phyloP scores from a whole-genome alignment of 35 echinoderm and acorn worm species.

The Lytechinus variegatus region DNA sequence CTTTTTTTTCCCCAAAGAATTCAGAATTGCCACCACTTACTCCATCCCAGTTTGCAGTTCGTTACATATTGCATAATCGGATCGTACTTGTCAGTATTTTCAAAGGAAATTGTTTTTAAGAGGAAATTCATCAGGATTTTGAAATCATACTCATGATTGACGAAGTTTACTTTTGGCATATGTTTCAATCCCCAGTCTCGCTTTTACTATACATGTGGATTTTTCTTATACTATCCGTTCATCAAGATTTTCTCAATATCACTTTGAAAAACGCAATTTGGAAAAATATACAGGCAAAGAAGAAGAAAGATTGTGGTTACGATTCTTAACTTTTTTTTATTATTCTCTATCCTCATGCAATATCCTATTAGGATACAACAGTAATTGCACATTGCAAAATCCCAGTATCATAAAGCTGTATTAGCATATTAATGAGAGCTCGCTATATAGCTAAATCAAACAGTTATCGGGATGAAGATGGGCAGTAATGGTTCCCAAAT shows the following conservation, averaged over 20 bases:
- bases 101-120: neutral
- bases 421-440: conserved; percentile 11
- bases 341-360: neutral
- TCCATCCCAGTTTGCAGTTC: no score
- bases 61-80: neutral
- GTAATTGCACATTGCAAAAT: neutral
- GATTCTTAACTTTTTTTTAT: neutral
- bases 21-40: no score
- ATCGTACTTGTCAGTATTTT: neutral
- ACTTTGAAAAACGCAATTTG: neutral
- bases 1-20: no score
- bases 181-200: neutral
- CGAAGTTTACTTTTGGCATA: neutral
- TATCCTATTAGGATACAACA: neutral
- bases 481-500: neutral
- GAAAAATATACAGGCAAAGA: neutral
- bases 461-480: neutral
- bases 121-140: neutral
- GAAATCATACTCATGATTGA: neutral
- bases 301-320: neutral
- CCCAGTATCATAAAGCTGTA: neutral
- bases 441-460: neutral
- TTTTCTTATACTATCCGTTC: neutral
- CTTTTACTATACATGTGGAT: neutral
- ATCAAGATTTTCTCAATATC: neutral